These are phyloP conservation scores for Acronicta aceris DNA, from an alignment of 2,888 invertebrate genomes.

Conservation along the genomic window DNA sequence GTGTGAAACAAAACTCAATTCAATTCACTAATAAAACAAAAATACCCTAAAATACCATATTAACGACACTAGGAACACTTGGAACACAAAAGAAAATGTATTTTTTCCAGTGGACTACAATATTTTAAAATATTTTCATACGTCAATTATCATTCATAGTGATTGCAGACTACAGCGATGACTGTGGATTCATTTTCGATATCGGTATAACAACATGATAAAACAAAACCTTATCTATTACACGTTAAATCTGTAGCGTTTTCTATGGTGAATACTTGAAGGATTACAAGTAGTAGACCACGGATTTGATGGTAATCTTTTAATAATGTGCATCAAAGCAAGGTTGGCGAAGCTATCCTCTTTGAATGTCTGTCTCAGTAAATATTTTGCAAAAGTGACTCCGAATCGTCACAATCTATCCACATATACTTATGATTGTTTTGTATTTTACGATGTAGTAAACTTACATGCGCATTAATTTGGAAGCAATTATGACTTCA, in stretches of 20 bases:
- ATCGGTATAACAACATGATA: constrained; percentile 36
- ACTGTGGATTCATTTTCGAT: constrained; percentile 5
- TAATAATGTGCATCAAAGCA: background rate
- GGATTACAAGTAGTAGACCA: background rate
- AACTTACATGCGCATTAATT: background rate
- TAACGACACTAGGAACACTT: background rate
- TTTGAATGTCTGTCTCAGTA: background rate
- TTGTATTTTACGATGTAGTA: background rate
- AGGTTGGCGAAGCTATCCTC: background rate
- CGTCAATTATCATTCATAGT: constrained; percentile 18
- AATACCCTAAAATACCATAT: background rate
- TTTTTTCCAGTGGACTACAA: no score
- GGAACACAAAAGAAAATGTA: no score
- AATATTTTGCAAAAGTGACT: background rate
- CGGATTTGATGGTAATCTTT: background rate
- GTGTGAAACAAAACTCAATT: background rate
- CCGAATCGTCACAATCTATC: background rate
- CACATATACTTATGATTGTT: background rate
- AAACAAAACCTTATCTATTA: constrained; percentile 11
- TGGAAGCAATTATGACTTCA: background rate
- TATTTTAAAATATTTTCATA: constrained; percentile 6
- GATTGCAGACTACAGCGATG: constrained; percentile 7
- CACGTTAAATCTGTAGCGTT: background rate
- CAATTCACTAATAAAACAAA: constrained; percentile 1
- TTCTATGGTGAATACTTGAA: background rate